Percentiles rank a stretch among this genome's conserved stretches.
These are phyloP conservation scores for Napeogenes inachia DNA, from an alignment of 2,888 invertebrate species.

Conservation along the genomic window DNA sequence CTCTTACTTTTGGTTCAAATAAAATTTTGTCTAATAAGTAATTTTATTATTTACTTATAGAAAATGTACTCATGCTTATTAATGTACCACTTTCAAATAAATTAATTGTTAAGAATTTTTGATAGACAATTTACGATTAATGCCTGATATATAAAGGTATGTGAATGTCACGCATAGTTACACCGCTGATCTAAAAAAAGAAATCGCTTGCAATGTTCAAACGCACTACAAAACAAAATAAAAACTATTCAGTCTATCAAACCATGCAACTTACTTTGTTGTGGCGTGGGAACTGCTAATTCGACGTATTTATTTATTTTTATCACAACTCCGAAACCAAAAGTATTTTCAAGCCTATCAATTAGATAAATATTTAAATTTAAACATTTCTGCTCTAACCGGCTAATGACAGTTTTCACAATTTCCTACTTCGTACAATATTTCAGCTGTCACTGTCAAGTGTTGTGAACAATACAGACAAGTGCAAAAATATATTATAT, in stretches of 20 bases:
- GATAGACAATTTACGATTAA: too few relatives aligned
- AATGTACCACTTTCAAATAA: too few relatives aligned
- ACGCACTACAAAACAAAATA: background rate
- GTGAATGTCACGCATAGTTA: conserved; percentile 5
- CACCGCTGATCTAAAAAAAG: conserved; percentile 5
- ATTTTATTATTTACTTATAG: too few relatives aligned
- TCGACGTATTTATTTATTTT: background rate
- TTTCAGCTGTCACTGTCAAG: background rate
- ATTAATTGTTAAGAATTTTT: too few relatives aligned
- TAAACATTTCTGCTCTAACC: conserved; percentile 15
- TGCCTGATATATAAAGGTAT: background rate
- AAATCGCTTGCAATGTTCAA: conserved; percentile 1
- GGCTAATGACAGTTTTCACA: conserved; percentile 7
- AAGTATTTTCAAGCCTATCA: background rate
- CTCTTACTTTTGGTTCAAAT: too few relatives aligned
- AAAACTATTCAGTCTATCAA: background rate
- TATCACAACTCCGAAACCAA: too few relatives aligned
- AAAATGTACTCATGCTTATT: too few relatives aligned
- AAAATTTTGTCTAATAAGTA: too few relatives aligned
- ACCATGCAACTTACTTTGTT: background rate
- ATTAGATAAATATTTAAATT: conserved; percentile 2
- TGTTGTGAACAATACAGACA: background rate
- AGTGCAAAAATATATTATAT: background rate
- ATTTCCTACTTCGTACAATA: too few relatives aligned
- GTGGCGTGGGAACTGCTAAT: background rate